Conservation (phyloP, 2,113 vertebrate species). For the Myotis yumanensis region DNA sequence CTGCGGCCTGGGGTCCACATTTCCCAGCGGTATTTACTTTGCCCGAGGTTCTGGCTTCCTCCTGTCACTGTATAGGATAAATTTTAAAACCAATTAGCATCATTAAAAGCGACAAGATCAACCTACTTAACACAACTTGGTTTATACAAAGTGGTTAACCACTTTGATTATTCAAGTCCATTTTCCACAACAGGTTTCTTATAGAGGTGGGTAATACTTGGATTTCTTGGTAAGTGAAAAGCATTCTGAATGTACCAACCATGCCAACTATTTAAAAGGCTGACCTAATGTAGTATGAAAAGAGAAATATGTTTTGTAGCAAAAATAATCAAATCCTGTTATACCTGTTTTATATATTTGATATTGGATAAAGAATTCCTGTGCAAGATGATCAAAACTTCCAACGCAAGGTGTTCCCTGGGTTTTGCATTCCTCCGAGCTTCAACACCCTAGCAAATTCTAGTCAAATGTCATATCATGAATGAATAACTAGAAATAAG, state of each 20-base stretch:
- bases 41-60: background rate
- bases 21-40: background rate
- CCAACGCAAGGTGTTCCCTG: background rate
- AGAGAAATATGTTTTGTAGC: background rate
- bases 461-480: background rate
- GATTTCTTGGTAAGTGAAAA: constrained; percentile 26
- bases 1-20: background rate
- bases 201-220: background rate
- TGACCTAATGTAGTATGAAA: background rate
- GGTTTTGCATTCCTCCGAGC: background rate
- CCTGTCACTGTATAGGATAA: background rate
- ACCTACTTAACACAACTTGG: background rate
- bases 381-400: background rate
- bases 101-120: background rate
- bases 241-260: constrained; percentile 4
- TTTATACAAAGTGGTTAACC: constrained; percentile 12
- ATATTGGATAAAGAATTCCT: background rate
- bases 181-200: constrained; percentile 15
- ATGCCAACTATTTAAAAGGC: background rate
- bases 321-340: constrained; percentile 26
- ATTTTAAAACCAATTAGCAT: background rate
- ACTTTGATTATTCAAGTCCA: background rate
- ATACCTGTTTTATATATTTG: background rate
- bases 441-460: constrained; percentile 32
- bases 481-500: constrained; percentile 17